Base-by-base conservation (phyloP, 2,888 invertebrate genomes). In the Mesorhabditis belari region DNA sequence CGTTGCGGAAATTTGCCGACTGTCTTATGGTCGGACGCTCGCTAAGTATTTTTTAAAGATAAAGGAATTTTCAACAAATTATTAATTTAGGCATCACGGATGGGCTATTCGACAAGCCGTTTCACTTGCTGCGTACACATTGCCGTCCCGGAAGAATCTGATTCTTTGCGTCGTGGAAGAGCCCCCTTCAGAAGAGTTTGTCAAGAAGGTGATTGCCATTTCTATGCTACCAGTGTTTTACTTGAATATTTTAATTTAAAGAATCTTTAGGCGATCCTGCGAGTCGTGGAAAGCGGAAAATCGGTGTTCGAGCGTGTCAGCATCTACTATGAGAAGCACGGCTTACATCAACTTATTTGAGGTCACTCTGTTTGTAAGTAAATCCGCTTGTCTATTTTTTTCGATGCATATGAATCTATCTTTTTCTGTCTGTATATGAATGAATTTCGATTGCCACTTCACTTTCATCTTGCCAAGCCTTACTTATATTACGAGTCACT, bases 71-170 rank as follows among this genome's bases (percentile, higher is more conserved):
- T 4, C 29, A 49, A 17, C 21, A 12, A 51, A 51, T 19, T 19
- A n/a, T n/a, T 17, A 35, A 53, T 67, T 26, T 62, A 69, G 69
- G 54, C 64, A 69, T 55, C 72, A 72, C 51, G 65, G 61, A 21
- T 72, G 70, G 70, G 50, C 70, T 28, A 64, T 72, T 28, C 62
- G 70, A 6, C 61, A 69, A 49, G 67, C 73, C 6, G 73, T 74
- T 24, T 61, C 58, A 49, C 58, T 74, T 3, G 74, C 74, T 44
- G 61, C 71, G 6, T 62, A 66, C 60, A 66, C 70, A 6, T 60
- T 74, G 23, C 74, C 74, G 23, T 25, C 60, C 3, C 59, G 70
- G 6, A 57, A 60, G 6, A 58, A 65, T 35, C 67, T 74, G 53
- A 56, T 71, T 26, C 59, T 61, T 23, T 61, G 58, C 50, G 65